Conservation (phyloP, 2,113 vertebrate species). For the Pungitius pungitius region DNA sequence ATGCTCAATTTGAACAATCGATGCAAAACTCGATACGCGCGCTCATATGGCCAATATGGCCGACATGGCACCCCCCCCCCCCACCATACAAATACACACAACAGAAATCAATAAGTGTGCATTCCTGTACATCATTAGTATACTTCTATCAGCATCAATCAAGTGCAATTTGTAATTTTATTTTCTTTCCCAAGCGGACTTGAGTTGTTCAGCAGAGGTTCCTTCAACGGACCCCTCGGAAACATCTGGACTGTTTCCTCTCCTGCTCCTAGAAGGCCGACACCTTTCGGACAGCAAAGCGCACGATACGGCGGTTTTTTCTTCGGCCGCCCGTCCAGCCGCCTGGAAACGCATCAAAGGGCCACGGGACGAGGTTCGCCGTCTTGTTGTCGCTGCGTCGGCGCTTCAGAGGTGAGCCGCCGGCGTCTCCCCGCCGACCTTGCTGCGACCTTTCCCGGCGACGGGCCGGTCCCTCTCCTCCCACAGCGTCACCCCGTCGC, state of each 20-base stretch:
- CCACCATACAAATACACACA: background rate
- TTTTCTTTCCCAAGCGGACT: background rate
- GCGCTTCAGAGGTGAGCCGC: slow-evolving; percentile 77
- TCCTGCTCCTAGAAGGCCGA: too few species aligned
- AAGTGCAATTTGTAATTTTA: background rate
- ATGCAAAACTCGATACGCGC: slow-evolving; percentile 16
- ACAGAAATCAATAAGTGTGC: slow-evolving; percentile 14
- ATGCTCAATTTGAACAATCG: slow-evolving; percentile 35
- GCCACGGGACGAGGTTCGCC: background rate
- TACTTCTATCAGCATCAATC: background rate
- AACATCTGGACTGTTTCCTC: slow-evolving; percentile 33
- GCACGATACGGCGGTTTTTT: background rate
- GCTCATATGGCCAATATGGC: background rate
- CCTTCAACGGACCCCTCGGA: slow-evolving; percentile 8
- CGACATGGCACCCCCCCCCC: too few species aligned
- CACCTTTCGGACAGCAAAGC: background rate
- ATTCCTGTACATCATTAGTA: background rate
- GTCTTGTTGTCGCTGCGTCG: background rate
- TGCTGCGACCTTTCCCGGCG: slow-evolving; percentile 81
- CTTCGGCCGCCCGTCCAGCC: slow-evolving; percentile 33
- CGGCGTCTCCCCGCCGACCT: slow-evolving; percentile 33
- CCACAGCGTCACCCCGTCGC: slow-evolving; percentile 91
- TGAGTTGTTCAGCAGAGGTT: slow-evolving; percentile 28
- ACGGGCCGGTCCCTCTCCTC: slow-evolving; percentile 86
- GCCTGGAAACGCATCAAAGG: background rate